Evolutionary conservation across 2,888 invertebrate genomes (phyloP), one percentile per base, ranked within the genome.

Genomic region (Hoplodrina blanda): DNA sequence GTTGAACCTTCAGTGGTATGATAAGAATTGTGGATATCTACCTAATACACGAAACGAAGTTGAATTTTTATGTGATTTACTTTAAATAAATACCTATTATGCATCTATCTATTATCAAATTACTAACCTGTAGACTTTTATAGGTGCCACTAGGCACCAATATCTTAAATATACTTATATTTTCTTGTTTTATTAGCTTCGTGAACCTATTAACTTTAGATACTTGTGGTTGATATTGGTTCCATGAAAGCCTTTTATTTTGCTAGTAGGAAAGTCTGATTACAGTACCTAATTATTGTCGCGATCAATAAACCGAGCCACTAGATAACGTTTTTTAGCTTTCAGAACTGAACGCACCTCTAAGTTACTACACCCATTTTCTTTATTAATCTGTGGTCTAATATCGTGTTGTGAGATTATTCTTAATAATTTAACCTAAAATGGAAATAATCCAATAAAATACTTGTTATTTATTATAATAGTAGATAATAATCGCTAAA

Each of bases 331-430:
- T 11, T 5, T 13, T 53, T 20, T 13, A 50, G 2, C 41, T 57
- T 62, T 55, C 62, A 59, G 64, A 69, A 79, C 46, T 62, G 63
- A 78, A 71, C 64, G 63, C 55, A 72, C 49, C 56, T 30, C 41
- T 25, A 20, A 25, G 37, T 17, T 17, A 46, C 46, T 46, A 41
- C 41, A 30, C n/a, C 8, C 20, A 44, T 57, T 49, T 63, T 70
- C 41, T 65, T 75, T 75, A 60, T 0, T 67, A 19, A 70, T 84
- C 82, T 82, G 68, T 82, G 84, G 84, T 59, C 33, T 25, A 20
- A 20, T n/a, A 50, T 60, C 49, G 62, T 61, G 69, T 60, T 67
- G 59, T 54, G 74, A 53, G 53, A 56, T 52, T 33, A 63, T 62
- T 53, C 17, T 13, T 62, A 13, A 41, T 41, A 71, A n/a, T n/a